Base-by-base conservation (phyloP, 1,140 invertebrate species). In the Ditylenchus dipsaci region DNA sequence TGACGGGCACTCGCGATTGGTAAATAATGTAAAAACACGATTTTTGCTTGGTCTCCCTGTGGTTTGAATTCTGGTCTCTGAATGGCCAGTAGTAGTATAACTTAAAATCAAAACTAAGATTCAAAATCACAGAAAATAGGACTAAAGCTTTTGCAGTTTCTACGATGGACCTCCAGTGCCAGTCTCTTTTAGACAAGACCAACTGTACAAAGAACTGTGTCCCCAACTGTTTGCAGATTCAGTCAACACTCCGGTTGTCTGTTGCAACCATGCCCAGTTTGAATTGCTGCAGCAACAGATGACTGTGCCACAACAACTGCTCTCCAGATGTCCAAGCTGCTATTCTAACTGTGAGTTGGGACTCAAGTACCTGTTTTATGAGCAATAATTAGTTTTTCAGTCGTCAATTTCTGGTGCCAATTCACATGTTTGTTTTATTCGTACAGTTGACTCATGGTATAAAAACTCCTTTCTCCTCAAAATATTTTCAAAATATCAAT, bases 371-470 rank as follows among this genome's bases (percentile, higher is more conserved):
- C 33, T 38, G 33, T 11, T 38, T 38, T 38, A 5, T 11, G 33
- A 11, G 33, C 33, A 38, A 11, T 38, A 38, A 38, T 5, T 3
- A 11, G 3, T 5, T 38, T 38, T 38, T 38, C 11, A 38, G 33
- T 38, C 33, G 72, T 72, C 1, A 76, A 77, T 61, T 75, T 78
- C n/a, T 78, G 78, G 73, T 77, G 72, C 45, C 53, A 75, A 19
- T 76, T 93, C 73, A 90, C 91, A 0, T 97, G 93, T 38, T 11
- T 38, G 33, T 38, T 38, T 38, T 47, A 29, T 19, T 19, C n/a
- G 15, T 1, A 21, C 63, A 26, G 26, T n/a, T 23, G 30, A 64
- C 17, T 64, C 15, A 7, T 38, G 3, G 33, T 38, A 11, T 38
- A 38, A 38, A 38, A 38, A 11, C 11, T 38, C 33, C 11, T 38